Conservation (phyloP, 2,113 vertebrate genomes). For the Triplophysa rosa region DNA sequence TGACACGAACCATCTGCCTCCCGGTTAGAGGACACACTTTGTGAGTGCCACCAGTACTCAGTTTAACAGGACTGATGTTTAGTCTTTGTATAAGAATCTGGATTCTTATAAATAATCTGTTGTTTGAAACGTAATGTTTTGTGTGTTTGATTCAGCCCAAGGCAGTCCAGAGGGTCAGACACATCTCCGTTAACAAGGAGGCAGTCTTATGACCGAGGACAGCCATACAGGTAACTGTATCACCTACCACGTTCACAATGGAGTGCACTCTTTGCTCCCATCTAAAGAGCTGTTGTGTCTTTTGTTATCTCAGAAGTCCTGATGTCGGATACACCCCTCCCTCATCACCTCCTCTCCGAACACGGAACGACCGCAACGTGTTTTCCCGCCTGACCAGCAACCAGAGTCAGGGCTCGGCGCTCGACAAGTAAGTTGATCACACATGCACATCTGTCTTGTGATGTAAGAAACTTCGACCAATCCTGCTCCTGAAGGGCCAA, state of each 20-base stretch:
- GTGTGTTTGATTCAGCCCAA: slow-evolving; percentile 78
- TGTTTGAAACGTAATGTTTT: slow-evolving; percentile 3
- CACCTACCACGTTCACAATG: neutral
- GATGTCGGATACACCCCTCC: slow-evolving; percentile 90
- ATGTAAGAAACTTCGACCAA: neutral
- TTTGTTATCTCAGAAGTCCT: slow-evolving; percentile 76
- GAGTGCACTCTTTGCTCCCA: neutral
- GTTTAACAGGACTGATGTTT: neutral
- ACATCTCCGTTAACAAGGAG: slow-evolving; percentile 88
- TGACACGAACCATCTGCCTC: slow-evolving; percentile 88
- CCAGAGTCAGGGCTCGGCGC: slow-evolving; percentile 89
- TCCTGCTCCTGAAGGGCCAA: no score
- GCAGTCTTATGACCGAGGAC: slow-evolving; percentile 91
- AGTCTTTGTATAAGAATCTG: neutral
- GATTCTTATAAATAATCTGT: neutral
- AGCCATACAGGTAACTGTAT: slow-evolving; percentile 78
- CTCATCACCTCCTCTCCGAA: slow-evolving; percentile 89
- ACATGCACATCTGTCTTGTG: neutral
- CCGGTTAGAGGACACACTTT: slow-evolving; percentile 92
- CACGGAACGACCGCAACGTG: slow-evolving; percentile 93
- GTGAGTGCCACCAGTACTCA: slow-evolving; percentile 76
- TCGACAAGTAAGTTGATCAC: slow-evolving; percentile 92
- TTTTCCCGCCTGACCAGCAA: slow-evolving; percentile 97
- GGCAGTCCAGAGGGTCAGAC: slow-evolving; percentile 88
- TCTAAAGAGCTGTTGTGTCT: neutral